Evolutionary conservation across 2,113 vertebrate species (phyloP).

Genomic region (Chascanopsetta lugubris): DNA sequence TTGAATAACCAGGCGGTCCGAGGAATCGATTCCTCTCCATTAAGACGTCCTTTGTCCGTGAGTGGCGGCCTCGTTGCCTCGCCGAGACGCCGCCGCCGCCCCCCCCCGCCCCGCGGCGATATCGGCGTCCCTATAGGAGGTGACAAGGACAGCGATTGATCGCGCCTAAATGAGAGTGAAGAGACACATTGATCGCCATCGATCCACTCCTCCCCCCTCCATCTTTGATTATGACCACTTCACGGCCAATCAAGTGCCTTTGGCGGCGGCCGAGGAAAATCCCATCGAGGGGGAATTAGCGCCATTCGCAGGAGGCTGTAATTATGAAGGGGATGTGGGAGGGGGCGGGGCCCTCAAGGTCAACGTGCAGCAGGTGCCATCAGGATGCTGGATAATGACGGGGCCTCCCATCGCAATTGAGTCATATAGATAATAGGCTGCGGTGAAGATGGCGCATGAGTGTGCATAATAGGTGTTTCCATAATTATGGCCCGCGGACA

Average conservation of each 20-base stretch:
- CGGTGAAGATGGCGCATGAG: conserved; percentile 23
- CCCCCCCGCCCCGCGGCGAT: conserved; percentile 32
- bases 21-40: conserved; percentile 59
- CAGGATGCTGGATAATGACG: conserved; percentile 62
- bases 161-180: conserved; percentile 74
- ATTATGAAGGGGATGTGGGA: conserved; percentile 68
- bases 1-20: conserved; percentile 10
- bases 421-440: conserved; percentile 67
- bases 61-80: conserved; percentile 36
- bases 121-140: conserved; percentile 59
- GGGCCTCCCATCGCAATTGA: conserved; percentile 65
- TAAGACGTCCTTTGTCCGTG: conserved; percentile 56
- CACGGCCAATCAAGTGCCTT: conserved; percentile 62
- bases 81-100: conserved; percentile 42
- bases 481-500: conserved; percentile 44
- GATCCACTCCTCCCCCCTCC: conserved; percentile 64
- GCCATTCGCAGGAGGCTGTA: conserved; percentile 68
- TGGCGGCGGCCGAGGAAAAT: conserved; percentile 47
- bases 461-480: conserved; percentile 50
- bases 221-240: conserved; percentile 78
- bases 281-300: conserved; percentile 66
- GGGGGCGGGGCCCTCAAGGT: no score
- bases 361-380: conserved; percentile 67
- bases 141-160: conserved; percentile 78
- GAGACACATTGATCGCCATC: conserved; percentile 72